Base-by-base conservation (phyloP, 2,888 invertebrate genomes). In the Nycteola revayana region DNA sequence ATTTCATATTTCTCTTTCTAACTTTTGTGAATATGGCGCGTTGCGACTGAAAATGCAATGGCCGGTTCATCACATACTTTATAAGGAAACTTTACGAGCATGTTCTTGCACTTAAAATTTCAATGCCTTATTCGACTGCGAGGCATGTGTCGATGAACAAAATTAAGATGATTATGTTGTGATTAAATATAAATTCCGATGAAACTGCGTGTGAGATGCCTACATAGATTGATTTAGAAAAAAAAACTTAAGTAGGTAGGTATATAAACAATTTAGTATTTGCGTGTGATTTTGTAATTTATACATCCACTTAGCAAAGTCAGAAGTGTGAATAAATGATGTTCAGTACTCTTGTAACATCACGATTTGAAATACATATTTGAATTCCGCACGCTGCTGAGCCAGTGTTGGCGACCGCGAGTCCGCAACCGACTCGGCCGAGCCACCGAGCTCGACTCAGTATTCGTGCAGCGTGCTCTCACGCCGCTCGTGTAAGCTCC, bases 261-360 rank as follows among this genome's bases (percentile, higher is more conserved):
- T 44, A 54, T 55, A 48, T 58, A 61, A 49, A 48, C 57, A 61
- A 49, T 54, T 60, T 53, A 60, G 59, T 71, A 69, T 75, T 75
- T 75, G 71, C 66, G 65, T 82, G 69, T 70, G 72, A 75, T 72
- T 79, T 82, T 67, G 82, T 77, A 81, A 72, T 73, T 75, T 75
- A 70, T 67, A 69, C 62, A 68, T 69, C 63, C 66, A 76, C 58
- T 82, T 75, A 77, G 71, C 80, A n/a, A n/a, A n/a, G n/a, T n/a
- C n/a, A n/a, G 72, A 68, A 67, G 81, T 81, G 77, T 77, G 75
- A 78, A n/a, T n/a, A n/a, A 82, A 81, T 76, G 70, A 71, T 76
- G 61, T 67, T 68, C 57, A 66, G 58, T 62, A 66, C 67, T 65
- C 56, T 64, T 54, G 58, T 64, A 67, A 49, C 64, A 69, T 67